Conservation (phyloP, 2,888 invertebrate species). For the Xiphydria camelus region DNA sequence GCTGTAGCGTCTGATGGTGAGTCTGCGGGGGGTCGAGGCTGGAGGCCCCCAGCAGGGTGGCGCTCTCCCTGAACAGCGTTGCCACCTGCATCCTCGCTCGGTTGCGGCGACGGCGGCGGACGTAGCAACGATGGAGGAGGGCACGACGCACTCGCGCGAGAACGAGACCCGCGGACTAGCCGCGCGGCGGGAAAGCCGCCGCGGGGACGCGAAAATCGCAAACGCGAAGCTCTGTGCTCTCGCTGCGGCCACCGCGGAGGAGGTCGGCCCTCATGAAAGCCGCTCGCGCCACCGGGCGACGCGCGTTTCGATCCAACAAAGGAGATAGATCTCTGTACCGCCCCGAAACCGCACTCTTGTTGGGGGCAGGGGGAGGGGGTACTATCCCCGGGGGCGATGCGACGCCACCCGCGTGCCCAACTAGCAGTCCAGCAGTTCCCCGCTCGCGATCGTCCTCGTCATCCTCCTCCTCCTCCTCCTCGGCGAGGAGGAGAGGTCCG, state of each 20-base stretch:
- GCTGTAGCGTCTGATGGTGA: slow-evolving; percentile 46
- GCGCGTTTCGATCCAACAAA: too few species aligned
- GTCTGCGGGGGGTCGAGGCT: slow-evolving; percentile 62
- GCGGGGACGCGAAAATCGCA: slow-evolving; percentile 59
- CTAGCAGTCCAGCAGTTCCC: too few species aligned
- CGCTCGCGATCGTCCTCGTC: slow-evolving; percentile 18
- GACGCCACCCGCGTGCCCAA: slow-evolving; percentile 2
- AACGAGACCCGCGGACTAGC: slow-evolving; percentile 29
- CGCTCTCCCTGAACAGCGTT: slow-evolving; percentile 69
- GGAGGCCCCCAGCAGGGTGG: slow-evolving; percentile 68
- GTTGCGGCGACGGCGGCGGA: slow-evolving; percentile 20
- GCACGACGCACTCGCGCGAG: too few species aligned
- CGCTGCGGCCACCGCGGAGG: too few species aligned
- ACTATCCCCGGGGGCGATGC: slow-evolving; percentile 34
- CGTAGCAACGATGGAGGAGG: slow-evolving; percentile 23
- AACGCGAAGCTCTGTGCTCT: too few species aligned
- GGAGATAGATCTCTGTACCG: too few species aligned
- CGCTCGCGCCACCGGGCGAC: too few species aligned
- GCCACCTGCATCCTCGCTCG: slow-evolving; percentile 66
- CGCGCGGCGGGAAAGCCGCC: too few species aligned
- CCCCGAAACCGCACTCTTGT: too few species aligned
- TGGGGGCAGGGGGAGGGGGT: too few species aligned
- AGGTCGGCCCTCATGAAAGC: too few species aligned
- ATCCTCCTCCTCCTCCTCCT: slow-evolving; percentile 20
- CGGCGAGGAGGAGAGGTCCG: slow-evolving; percentile 24